Evolutionary conservation across 2,797 vertebrate species (phyloP).

Genomic region (Lepus townsendii): DNA sequence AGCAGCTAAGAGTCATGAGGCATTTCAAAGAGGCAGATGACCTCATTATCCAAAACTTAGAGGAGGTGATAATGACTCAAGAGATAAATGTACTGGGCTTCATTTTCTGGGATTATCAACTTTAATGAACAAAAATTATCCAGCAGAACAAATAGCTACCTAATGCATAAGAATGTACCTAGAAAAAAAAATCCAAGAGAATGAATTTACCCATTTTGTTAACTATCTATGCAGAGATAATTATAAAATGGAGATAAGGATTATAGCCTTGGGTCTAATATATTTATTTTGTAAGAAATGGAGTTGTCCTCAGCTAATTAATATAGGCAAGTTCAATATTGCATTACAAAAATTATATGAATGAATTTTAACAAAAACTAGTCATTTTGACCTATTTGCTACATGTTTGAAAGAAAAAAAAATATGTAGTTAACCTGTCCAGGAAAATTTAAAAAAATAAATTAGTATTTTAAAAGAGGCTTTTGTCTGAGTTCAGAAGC

Average conservation of each 20-base stretch:
- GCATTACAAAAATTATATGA: background rate
- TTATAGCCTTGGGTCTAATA: slow-evolving; percentile 17
- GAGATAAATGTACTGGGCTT: background rate
- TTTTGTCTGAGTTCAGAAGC: slow-evolving; percentile 35
- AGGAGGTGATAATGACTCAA: slow-evolving; percentile 61
- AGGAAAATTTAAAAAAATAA: slow-evolving; percentile 63
- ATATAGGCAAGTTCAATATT: slow-evolving; percentile 14
- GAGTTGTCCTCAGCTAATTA: slow-evolving; percentile 47
- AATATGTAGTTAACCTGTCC: background rate
- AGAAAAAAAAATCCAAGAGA: background rate
- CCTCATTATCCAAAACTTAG: slow-evolving; percentile 72
- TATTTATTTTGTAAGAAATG: slow-evolving; percentile 22
- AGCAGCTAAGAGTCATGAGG: slow-evolving; percentile 51
- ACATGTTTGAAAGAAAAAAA: slow-evolving; percentile 23
- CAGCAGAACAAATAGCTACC: slow-evolving; percentile 35
- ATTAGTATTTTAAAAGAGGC: slow-evolving; percentile 54
- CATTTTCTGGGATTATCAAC: slow-evolving; percentile 74
- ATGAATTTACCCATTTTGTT: slow-evolving; percentile 25
- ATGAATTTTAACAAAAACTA: slow-evolving; percentile 52
- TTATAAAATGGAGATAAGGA: slow-evolving; percentile 11
- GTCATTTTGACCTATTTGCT: slow-evolving; percentile 39
- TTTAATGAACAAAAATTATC: slow-evolving; percentile 75
- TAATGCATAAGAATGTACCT: slow-evolving; percentile 18
- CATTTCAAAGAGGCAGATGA: slow-evolving; percentile 69
- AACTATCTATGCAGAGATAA: background rate